phyloP scores from a whole-genome alignment of 2,797 vertebrate species.

The Myotis vivesi region DNA sequence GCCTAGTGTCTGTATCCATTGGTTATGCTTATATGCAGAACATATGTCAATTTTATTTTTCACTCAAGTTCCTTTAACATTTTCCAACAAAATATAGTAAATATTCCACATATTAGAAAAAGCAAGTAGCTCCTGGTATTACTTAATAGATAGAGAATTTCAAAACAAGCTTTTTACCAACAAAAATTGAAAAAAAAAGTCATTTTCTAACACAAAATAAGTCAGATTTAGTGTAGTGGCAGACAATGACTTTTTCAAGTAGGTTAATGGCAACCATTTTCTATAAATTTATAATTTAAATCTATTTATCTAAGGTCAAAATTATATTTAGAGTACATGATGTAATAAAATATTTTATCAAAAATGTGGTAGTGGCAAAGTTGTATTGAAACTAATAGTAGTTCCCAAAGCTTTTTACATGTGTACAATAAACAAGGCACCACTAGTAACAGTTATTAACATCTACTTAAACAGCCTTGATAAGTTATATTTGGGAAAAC shows the following conservation, averaged over 20 bases:
- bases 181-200: slow-evolving; percentile 10
- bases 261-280: neutral
- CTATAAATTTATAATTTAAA: neutral
- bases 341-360: neutral
- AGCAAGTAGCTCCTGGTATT: neutral
- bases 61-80: neutral
- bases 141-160: neutral
- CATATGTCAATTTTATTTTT: neutral
- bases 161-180: slow-evolving; percentile 11
- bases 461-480: neutral
- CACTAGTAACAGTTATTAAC: neutral
- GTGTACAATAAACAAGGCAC: neutral
- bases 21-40: neutral
- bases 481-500: neutral
- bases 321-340: neutral
- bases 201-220: neutral
- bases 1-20: no score
- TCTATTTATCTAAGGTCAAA: neutral
- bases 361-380: neutral
- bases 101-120: neutral
- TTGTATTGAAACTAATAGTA: neutral
- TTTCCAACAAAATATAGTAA: neutral
- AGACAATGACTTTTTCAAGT: neutral
- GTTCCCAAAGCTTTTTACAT: neutral
- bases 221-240: neutral